Evolutionary conservation across 2,888 invertebrate species (phyloP), one percentile per base, ranked within the genome.

Genomic region (Salticus scenicus): DNA sequence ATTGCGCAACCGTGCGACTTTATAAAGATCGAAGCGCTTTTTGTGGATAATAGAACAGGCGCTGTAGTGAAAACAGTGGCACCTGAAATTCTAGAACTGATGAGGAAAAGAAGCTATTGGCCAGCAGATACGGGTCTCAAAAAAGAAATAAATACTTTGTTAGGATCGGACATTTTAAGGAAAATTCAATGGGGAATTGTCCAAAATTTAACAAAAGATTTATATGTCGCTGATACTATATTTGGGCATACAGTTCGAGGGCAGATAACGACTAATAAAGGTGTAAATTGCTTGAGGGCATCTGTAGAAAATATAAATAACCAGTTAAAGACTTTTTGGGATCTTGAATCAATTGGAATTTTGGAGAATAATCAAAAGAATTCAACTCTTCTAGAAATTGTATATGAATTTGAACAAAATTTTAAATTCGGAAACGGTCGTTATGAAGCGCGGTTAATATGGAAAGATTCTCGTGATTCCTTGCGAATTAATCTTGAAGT

Each of bases 101-200:
- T n/a, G n/a, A n/a, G n/a, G n/a, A n/a, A n/a, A n/a, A n/a, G n/a
- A n/a, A n/a, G n/a, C n/a, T n/a, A n/a, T n/a, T n/a, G n/a, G n/a
- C n/a, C n/a, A n/a, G n/a, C n/a, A 28, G 33, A 1, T 31, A 28
- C n/a, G 24, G 41, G 24, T 33, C 31, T 33, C 14, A 37, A 70
- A 70, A 17, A 31, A 4, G 70, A 41, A 70, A 30, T 70, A 7
- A 20, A 33, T 0, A 37, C 33, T n/a, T 33, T 70, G 24, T 37
- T 70, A 33, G 33, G 70, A 7, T 70, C 70, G 17, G 70, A 70
- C 31, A 33, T 70, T 20, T 70, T 37, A 37, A 33, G 70, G 70
- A 70, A 41, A 70, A 5, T 70, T 24, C 33, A 37, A 70, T 33
- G n/a, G n/a, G 51, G 24, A 51, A 51, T 51, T 51, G 51, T 51